phyloP scores from a whole-genome alignment of 2,797 vertebrate genomes.

The Acrossocheilus fasciatus region DNA sequence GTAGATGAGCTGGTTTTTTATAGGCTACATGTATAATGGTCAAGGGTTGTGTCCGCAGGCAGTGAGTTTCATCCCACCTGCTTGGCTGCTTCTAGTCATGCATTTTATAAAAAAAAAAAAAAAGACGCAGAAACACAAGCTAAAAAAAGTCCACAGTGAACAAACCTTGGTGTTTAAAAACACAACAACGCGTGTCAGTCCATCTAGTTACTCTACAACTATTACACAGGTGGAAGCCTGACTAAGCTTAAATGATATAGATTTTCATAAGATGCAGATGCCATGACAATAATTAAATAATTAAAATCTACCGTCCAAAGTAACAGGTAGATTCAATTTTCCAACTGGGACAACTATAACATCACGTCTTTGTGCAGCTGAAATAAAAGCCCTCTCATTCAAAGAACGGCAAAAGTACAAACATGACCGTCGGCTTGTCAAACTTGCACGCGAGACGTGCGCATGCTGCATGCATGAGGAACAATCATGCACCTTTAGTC shows the following conservation, averaged over 20 bases:
- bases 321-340: not conserved
- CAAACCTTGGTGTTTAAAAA: not conserved
- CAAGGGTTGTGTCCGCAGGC: slow-evolving; percentile 12
- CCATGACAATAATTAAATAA: not conserved
- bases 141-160: not conserved
- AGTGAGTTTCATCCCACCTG: slow-evolving; percentile 18
- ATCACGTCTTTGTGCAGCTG: not conserved
- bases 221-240: not conserved
- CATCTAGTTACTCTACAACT: too few species aligned
- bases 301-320: not conserved
- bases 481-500: slow-evolving; percentile 71
- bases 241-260: not conserved
- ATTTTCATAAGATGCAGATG: not conserved
- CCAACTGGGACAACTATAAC: not conserved
- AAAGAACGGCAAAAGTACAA: slow-evolving; percentile 77
- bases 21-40: not conserved
- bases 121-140: not conserved
- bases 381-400: not conserved
- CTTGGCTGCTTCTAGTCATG: not conserved
- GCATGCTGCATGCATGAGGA: slow-evolving; percentile 47
- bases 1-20: not conserved
- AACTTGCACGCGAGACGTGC: not conserved
- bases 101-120: not conserved
- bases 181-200: not conserved
- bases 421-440: slow-evolving; percentile 45